Evolutionary conservation across 2,113 vertebrate species (phyloP).

Genomic region (Guaruba guarouba): DNA sequence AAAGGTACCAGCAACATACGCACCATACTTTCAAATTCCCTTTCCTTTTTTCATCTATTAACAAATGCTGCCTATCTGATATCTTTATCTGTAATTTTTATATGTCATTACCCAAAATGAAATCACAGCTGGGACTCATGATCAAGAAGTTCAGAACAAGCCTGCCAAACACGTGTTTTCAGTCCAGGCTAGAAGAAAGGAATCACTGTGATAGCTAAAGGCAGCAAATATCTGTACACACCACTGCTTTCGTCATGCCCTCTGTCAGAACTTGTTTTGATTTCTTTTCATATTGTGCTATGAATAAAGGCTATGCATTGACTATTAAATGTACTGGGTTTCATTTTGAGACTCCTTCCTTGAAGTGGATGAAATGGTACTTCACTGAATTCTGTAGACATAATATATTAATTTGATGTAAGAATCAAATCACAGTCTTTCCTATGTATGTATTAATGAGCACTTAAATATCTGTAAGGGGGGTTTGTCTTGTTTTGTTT

Average conservation of each 20-base stretch:
- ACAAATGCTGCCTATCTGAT: neutral
- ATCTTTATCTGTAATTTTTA: neutral
- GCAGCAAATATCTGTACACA: neutral
- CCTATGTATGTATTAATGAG: neutral
- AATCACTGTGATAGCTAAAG: neutral
- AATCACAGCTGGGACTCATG: neutral
- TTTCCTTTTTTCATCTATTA: neutral
- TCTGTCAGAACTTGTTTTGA: neutral
- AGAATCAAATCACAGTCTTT: neutral
- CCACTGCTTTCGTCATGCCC: neutral
- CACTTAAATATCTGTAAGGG: neutral
- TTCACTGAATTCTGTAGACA: neutral
- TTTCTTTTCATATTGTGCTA: neutral
- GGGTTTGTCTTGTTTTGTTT: accelerated
- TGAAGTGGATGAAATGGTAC: neutral
- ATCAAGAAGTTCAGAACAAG: neutral
- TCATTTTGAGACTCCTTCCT: neutral
- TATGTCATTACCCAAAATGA: neutral
- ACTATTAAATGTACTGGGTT: neutral
- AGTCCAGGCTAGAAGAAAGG: neutral
- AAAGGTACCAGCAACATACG: neutral
- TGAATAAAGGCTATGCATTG: neutral
- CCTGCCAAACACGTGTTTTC: neutral
- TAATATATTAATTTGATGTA: neutral
- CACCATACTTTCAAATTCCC: neutral